Evolutionary conservation across 2,888 invertebrate genomes (phyloP).

Genomic region (Lymantria monacha): DNA sequence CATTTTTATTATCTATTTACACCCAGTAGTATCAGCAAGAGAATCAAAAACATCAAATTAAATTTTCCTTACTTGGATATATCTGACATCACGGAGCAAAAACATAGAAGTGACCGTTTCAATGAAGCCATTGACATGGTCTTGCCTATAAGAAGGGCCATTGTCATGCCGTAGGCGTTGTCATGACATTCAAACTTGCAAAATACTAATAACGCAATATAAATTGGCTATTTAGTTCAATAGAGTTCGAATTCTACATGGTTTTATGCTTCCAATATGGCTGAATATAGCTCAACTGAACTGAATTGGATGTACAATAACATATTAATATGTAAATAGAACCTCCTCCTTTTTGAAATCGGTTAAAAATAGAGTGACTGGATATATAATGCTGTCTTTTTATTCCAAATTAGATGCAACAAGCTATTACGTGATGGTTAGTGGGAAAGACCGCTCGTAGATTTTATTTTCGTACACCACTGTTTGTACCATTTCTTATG

Average conservation of each 20-base stretch:
- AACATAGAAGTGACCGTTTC: constrained; percentile 15
- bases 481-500: too few relatives aligned
- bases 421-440: too few relatives aligned
- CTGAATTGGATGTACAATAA: not conserved
- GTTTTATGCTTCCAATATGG: constrained; percentile 5
- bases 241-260: constrained; percentile 28
- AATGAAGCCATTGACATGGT: constrained; percentile 29
- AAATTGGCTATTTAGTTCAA: constrained; percentile 38
- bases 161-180: constrained; percentile 31
- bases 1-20: not conserved
- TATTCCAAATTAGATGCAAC: too few relatives aligned
- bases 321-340: too few relatives aligned
- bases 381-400: too few relatives aligned
- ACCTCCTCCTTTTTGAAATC: too few relatives aligned
- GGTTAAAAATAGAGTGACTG: too few relatives aligned
- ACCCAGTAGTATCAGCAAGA: not conserved
- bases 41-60: constrained; percentile 7
- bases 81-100: constrained; percentile 11
- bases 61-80: constrained; percentile 2
- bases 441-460: too few relatives aligned
- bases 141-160: constrained; percentile 14
- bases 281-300: not conserved
- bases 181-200: constrained; percentile 22
- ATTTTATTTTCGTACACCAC: too few relatives aligned
- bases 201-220: constrained; percentile 24